Percentiles rank a stretch among this genome's conserved stretches.
phyloP scores from a whole-genome alignment of 2,113 vertebrate species.

The Phrynocephalus versicolor region DNA sequence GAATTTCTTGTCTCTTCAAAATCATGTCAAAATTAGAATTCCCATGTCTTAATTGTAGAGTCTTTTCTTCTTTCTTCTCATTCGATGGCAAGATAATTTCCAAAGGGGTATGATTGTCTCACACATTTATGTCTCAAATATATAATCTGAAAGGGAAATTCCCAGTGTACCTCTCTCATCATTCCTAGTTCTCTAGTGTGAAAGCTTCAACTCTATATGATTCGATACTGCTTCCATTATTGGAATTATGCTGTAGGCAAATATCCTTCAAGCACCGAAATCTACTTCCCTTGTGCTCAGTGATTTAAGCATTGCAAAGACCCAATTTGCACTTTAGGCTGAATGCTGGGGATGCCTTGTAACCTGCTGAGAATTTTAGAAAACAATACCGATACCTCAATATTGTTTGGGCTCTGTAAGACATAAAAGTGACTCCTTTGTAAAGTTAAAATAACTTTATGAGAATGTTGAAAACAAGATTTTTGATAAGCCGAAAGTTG shows the following conservation, averaged over 20 bases:
- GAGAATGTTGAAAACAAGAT: conserved; percentile 42
- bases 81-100: conserved; percentile 82
- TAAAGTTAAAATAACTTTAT: conserved; percentile 38
- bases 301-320: conserved; percentile 53
- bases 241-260: conserved; percentile 80
- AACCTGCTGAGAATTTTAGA: conserved; percentile 74
- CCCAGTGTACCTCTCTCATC: conserved; percentile 76
- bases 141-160: conserved; percentile 82
- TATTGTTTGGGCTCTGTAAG: conserved; percentile 60
- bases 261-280: conserved; percentile 76
- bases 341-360: conserved; percentile 54
- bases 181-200: conserved; percentile 72
- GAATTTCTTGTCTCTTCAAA: conserved; percentile 49
- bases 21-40: conserved; percentile 71
- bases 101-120: conserved; percentile 77
- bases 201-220: conserved; percentile 78
- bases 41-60: conserved; percentile 76
- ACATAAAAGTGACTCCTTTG: conserved; percentile 67
- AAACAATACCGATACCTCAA: conserved; percentile 69
- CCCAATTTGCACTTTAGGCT: conserved; percentile 58
- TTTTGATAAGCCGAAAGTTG: conserved; percentile 46
- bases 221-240: conserved; percentile 84
- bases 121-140: conserved; percentile 79
- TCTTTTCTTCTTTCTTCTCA: conserved; percentile 77
- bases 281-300: conserved; percentile 54